Evolutionary conservation across 2,797 vertebrate species (phyloP), one percentile per base, ranked within the genome.

Genomic region (Coreius guichenoti): DNA sequence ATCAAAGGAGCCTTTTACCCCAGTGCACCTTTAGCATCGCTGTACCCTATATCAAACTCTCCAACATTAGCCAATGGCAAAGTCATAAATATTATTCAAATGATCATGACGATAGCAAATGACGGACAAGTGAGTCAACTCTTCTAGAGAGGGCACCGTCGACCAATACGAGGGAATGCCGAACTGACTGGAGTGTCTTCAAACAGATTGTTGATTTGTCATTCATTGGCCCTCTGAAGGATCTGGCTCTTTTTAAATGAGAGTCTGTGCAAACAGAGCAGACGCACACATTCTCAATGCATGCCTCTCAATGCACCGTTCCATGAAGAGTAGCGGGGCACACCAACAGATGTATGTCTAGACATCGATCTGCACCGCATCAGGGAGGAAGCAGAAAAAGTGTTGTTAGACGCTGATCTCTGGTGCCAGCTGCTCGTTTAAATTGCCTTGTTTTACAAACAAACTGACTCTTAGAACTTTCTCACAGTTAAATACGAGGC

Each of bases 391-490:
- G 84, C 81, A 58, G 87, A 68, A 89, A 63, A 70, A 88, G 83
- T 84, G 73, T 76, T 84, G 86, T 79, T 86, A 82, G 75, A 82
- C 69, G 67, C 65, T 84, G 81, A 89, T 87, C 89, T 90, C 90
- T 86, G 85, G 81, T 83, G 86, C 63, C 88, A 90, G 87, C 89
- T 88, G 92, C 87, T 89, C 72, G 81, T 78, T 87, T 89, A 84
- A 87, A 86, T 89, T 89, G 90, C 87, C 87, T 88, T 88, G 86
- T 90, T 88, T 90, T 88, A 90, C 61, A 88, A 86, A 89, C 90
- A 86, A 90, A 70, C 86, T 61, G 80, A 78, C 87, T 92, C 69
- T 85, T 47, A 69, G 86, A 90, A 90, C 85, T 89, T 89, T 88
- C 90, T 68, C 63, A 84, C 56, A 72, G 86, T 86, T 89, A 88